Evolutionary conservation across 2,888 invertebrate species (phyloP), one percentile per base, ranked within the genome.

Genomic region (Phengaris arion): DNA sequence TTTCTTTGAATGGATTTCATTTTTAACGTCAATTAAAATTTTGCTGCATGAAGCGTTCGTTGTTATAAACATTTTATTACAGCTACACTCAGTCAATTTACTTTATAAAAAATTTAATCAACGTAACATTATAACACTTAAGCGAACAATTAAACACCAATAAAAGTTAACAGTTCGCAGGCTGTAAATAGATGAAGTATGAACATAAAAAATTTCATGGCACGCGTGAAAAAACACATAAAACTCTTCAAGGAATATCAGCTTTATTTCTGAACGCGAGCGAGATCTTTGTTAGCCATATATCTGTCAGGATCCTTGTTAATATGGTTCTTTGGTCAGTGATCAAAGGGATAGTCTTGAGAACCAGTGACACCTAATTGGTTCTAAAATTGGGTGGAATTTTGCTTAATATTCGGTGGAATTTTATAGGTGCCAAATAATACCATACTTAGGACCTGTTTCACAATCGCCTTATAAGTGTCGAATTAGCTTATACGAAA

Each of bases 271-370:
- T 55, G 77, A 89, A 86, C 86, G 86, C 82, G 81, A 82, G 84
- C 81, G 83, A 82, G 85, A 85, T 89, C 87, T 87, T 87, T 82
- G 86, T 86, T 83, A 85, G 84, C 81, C 82, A 91, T 93, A 93
- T 92, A 93, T 91, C 91, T 90, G 91, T 91, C 92, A 86, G 87
- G 87, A 85, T 82, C 84, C 89, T 89, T 89, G 91, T 91, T 90
- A 91, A 87, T 82, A 84, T 84, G 81, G 81, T 83, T 87, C 89
- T 91, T 92, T 89, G 89, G 90, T 89, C 89, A 84, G 83, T 87
- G 91, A 91, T 92, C 93, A 93, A 92, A 93, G 91, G 83, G 84
- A 82, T 83, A 83, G 81, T 81, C 81, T 81, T 85, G 85, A 86
- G 87, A 86, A 87, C 84, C 82, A 83, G 84, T 86, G 88, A 86